Evolutionary conservation across 2,797 vertebrate species (phyloP).

Genomic region (Poeciliopsis turneri): DNA sequence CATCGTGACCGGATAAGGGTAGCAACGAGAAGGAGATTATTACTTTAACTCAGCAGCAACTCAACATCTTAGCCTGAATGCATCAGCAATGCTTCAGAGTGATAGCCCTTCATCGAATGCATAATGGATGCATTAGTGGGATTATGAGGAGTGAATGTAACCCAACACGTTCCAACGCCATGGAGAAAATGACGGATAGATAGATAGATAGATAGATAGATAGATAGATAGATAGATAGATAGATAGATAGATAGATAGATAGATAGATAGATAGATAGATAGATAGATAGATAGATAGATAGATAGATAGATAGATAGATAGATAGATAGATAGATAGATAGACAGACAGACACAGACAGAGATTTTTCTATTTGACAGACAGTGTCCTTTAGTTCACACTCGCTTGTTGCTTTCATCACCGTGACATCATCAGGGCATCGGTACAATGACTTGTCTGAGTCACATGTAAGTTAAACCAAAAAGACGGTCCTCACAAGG

Average conservation of each 20-base stretch:
- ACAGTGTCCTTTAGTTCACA: constrained; percentile 52
- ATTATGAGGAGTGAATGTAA: constrained; percentile 39
- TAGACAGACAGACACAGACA: constrained; percentile 11
- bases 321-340: constrained; percentile 8
- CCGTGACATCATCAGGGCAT: constrained; percentile 44
- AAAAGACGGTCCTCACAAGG: constrained; percentile 61
- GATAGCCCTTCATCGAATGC: constrained; percentile 78
- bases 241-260: constrained; percentile 1
- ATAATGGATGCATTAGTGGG: constrained; percentile 60
- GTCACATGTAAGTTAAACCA: constrained; percentile 55
- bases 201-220: constrained; percentile 17
- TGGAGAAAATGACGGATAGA: constrained; percentile 37
- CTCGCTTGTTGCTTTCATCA: constrained; percentile 41
- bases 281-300: constrained; percentile 10
- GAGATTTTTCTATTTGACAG: constrained; percentile 38
- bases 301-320: constrained; percentile 8
- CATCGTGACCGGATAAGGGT: constrained; percentile 54
- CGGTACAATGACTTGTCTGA: constrained; percentile 35
- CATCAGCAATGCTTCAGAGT: constrained; percentile 69
- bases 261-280: constrained; percentile 16
- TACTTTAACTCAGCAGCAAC: constrained; percentile 53
- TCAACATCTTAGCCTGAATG: constrained; percentile 70
- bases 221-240: constrained; percentile 7
- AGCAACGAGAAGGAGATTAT: constrained; percentile 52
- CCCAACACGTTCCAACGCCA: constrained; percentile 19